phyloP scores from a whole-genome alignment of 2,888 invertebrate genomes.

The Osedax fenrisi region DNA sequence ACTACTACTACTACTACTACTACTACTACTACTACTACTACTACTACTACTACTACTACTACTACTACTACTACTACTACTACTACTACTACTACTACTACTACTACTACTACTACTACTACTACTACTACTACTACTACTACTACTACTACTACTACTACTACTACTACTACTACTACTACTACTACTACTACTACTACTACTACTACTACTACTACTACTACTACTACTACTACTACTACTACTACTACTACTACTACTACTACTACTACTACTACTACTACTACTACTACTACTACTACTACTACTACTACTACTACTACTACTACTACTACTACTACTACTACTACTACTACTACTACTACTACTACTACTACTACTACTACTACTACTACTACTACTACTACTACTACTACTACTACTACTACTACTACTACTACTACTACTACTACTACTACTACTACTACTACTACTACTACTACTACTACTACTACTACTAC shows the following conservation, averaged over 20 bases:
- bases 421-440: slow-evolving; percentile 3
- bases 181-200: slow-evolving; percentile 3
- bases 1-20: slow-evolving; percentile 3
- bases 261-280: slow-evolving; percentile 3
- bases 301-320: slow-evolving; percentile 3
- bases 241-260: slow-evolving; percentile 3
- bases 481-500: no score
- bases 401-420: slow-evolving; percentile 3
- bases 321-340: slow-evolving; percentile 3
- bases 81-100: slow-evolving; percentile 3
- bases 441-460: slow-evolving; percentile 3
- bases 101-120: slow-evolving; percentile 3
- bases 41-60: slow-evolving; percentile 3
- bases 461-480: no score
- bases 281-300: slow-evolving; percentile 3
- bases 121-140: slow-evolving; percentile 3
- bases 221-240: slow-evolving; percentile 3
- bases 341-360: slow-evolving; percentile 3
- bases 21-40: slow-evolving; percentile 3
- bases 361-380: slow-evolving; percentile 3
- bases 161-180: slow-evolving; percentile 3
- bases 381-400: slow-evolving; percentile 3
- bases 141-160: slow-evolving; percentile 3
- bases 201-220: slow-evolving; percentile 3
- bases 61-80: slow-evolving; percentile 3